Percentiles rank a stretch among this genome's conserved stretches.
These are phyloP conservation scores for Conomelus anceps DNA, from an alignment of 2,888 invertebrate genomes.

Conservation along the genomic window DNA sequence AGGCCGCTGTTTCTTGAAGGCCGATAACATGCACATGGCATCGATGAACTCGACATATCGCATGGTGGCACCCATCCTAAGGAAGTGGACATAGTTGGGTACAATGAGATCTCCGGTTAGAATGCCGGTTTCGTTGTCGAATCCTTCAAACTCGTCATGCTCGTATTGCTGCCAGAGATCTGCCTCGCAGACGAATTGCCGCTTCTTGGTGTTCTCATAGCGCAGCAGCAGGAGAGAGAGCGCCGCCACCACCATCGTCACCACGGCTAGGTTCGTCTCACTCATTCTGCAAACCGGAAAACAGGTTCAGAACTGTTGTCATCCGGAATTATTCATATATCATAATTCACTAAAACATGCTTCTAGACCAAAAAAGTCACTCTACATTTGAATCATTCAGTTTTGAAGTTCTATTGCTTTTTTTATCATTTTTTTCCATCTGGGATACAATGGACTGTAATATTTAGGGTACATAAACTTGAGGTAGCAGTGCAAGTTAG, in stretches of 20 bases:
- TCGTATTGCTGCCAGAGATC: not conserved
- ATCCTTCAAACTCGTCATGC: constrained; percentile 25
- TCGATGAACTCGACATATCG: not conserved
- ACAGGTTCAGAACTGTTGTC: too few relatives aligned
- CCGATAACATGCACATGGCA: constrained; percentile 1
- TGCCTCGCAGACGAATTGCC: not conserved
- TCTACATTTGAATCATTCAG: too few relatives aligned
- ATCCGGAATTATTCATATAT: not conserved
- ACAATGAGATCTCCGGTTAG: not conserved
- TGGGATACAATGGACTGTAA: too few relatives aligned
- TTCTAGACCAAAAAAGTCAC: too few relatives aligned
- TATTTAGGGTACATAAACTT: too few relatives aligned
- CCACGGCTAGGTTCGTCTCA: not conserved
- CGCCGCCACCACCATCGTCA: not conserved
- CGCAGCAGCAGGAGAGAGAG: not conserved
- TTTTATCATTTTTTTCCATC: too few relatives aligned
- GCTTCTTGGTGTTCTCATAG: not conserved
- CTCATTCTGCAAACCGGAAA: not conserved
- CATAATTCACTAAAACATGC: too few relatives aligned
- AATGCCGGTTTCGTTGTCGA: constrained; percentile 34
- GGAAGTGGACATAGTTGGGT: constrained; percentile 10
- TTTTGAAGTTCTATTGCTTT: too few relatives aligned
- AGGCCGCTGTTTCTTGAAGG: not conserved
- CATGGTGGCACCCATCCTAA: not conserved
- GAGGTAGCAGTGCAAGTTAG: too few relatives aligned